Conservation (phyloP, 2,888 invertebrate species). For the Venustoraphidia nigricollis region DNA sequence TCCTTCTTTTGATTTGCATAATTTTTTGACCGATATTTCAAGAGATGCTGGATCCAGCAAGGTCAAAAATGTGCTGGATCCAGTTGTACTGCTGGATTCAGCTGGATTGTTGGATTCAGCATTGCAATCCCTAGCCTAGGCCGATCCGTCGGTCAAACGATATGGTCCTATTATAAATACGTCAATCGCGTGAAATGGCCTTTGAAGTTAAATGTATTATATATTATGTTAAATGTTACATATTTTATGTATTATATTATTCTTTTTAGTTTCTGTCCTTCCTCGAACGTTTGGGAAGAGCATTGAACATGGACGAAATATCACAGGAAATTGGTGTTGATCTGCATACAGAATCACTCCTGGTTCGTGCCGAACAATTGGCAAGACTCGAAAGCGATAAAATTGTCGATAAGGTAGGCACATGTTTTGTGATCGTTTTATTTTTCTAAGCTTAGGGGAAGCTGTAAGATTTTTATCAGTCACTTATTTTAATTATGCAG, state of each 20-base stretch:
- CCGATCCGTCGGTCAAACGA: no score
- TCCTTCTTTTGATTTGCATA: no score
- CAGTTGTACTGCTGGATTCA: no score
- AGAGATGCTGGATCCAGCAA: no score
- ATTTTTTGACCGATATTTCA: no score
- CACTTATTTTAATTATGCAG: slow-evolving; percentile 27
- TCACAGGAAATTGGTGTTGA: slow-evolving; percentile 68
- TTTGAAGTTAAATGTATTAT: not conserved
- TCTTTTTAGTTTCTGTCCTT: slow-evolving; percentile 58
- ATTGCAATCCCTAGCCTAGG: no score
- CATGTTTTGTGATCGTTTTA: not conserved
- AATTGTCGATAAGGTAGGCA: slow-evolving; percentile 61
- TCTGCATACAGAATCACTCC: slow-evolving; percentile 66
- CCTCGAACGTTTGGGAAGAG: slow-evolving; percentile 66
- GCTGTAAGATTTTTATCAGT: not conserved
- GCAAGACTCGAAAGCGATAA: slow-evolving; percentile 67
- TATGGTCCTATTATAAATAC: no score
- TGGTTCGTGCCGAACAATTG: slow-evolving; percentile 74
- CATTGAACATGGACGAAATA: slow-evolving; percentile 73
- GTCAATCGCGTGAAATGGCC: not conserved
- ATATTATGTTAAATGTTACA: not conserved
- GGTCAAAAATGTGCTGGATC: no score
- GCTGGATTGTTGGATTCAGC: no score
- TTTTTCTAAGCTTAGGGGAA: not conserved
- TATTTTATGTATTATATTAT: slow-evolving; percentile 11